Percentiles rank a stretch among this genome's conserved stretches.
Evolutionary conservation across 2,888 invertebrate genomes (phyloP).

Genomic region (Aporophyla nigra): DNA sequence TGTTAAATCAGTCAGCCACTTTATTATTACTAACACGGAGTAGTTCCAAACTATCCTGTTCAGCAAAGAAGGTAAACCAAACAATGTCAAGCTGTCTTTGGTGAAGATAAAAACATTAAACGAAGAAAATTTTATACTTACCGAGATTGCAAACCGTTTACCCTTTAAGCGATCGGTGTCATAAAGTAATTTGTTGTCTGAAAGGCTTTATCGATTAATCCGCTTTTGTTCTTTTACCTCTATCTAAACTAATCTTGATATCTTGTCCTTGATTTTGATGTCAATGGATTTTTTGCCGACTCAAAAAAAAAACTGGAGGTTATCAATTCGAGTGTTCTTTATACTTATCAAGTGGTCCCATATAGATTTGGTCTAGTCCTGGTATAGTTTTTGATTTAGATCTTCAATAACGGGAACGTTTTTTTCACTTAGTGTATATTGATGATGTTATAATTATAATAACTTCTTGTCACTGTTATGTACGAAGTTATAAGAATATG

Average conservation of each 20-base stretch:
- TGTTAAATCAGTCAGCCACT: no score
- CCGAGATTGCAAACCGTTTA: conserved; percentile 16
- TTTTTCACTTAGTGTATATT: no score
- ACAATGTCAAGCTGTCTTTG: background rate
- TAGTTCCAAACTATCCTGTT: background rate
- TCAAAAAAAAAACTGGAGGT: no score
- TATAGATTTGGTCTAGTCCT: no score
- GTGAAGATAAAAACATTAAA: conserved; percentile 6
- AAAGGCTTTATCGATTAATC: conserved; percentile 10
- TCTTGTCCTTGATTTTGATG: background rate
- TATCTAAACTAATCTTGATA: background rate
- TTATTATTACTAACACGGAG: background rate
- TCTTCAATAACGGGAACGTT: no score
- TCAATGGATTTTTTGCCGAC: no score
- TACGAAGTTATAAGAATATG: no score
- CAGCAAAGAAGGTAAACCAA: conserved; percentile 2
- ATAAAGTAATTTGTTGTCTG: conserved; percentile 18
- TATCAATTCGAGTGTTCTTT: no score
- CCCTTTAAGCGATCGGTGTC: conserved; percentile 17
- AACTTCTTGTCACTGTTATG: no score
- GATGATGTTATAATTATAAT: no score
- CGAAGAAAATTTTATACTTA: background rate
- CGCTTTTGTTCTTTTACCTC: background rate
- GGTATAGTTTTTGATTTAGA: no score
- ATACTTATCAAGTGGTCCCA: no score